A percentile compares a stretch with the other conserved stretches of the same genome.
Conservation (phyloP, 2,797 vertebrate species). For the Poecilia wingei region DNA sequence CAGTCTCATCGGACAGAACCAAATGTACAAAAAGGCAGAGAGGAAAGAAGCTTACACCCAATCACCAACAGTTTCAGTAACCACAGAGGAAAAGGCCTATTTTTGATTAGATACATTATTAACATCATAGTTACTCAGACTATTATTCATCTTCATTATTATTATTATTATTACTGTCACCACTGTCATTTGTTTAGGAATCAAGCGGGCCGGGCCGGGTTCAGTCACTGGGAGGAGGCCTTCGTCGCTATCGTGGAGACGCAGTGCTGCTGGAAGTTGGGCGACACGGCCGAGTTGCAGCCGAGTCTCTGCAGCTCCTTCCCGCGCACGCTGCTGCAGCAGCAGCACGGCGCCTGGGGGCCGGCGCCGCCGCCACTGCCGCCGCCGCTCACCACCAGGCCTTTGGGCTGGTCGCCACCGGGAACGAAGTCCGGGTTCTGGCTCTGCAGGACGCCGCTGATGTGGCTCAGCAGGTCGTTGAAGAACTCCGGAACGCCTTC, state of each 20-base stretch:
- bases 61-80: slow-evolving; percentile 78
- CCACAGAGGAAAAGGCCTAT: slow-evolving; percentile 77
- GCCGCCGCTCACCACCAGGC: slow-evolving; percentile 62
- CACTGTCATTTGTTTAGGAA: slow-evolving; percentile 63
- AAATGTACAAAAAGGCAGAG: slow-evolving; percentile 74
- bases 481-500: slow-evolving; percentile 97
- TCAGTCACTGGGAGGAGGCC: slow-evolving; percentile 95
- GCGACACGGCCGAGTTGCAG: slow-evolving; percentile 91
- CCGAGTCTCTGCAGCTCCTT: slow-evolving; percentile 96
- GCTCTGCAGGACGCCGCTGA: slow-evolving; percentile 89
- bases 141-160: slow-evolving; percentile 59
- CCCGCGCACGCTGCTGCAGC: slow-evolving; percentile 81
- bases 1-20: slow-evolving; percentile 76
- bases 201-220: slow-evolving; percentile 36
- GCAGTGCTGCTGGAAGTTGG: slow-evolving; percentile 99
- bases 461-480: slow-evolving; percentile 94
- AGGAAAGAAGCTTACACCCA: slow-evolving; percentile 73
- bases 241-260: slow-evolving; percentile 95
- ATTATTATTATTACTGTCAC: slow-evolving; percentile 67
- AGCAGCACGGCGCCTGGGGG: slow-evolving; percentile 79
- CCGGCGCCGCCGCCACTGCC: slow-evolving; percentile 50
- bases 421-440: slow-evolving; percentile 78
- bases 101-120: slow-evolving; percentile 83
- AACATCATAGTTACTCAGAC: slow-evolving; percentile 80
- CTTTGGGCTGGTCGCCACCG: slow-evolving; percentile 59